Conservation (phyloP, 2,113 vertebrate genomes). For the Lepisosteus oculatus region DNA sequence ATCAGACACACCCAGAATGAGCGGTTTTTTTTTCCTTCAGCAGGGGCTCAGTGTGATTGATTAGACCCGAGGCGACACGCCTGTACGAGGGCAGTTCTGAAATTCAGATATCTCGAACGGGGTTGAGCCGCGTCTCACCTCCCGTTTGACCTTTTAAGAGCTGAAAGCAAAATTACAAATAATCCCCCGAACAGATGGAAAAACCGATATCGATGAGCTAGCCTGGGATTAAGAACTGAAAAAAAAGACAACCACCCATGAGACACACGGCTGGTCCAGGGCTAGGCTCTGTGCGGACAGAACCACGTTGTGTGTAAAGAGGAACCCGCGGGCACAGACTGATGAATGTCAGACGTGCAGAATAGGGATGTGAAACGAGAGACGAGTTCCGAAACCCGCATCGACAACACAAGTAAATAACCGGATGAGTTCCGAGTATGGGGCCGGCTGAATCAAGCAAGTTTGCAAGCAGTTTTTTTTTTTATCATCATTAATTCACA, state of each 20-base stretch:
- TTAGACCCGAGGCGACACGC: too few species aligned
- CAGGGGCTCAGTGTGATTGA: too few species aligned
- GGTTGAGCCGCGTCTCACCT: too few species aligned
- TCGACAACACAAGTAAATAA: not conserved
- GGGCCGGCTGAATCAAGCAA: too few species aligned
- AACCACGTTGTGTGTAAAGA: not conserved
- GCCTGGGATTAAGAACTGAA: not conserved
- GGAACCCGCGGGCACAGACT: too few species aligned
- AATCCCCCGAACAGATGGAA: not conserved
- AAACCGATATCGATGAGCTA: not conserved
- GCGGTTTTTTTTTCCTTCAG: too few species aligned
- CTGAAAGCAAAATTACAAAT: too few species aligned
- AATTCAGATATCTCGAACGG: too few species aligned
- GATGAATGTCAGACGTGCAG: not conserved
- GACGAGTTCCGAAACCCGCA: constrained; percentile 8
- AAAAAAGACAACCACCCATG: not conserved
- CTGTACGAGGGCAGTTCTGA: too few species aligned
- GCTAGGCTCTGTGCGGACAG: not conserved
- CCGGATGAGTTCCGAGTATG: not conserved
- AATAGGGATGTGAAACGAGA: constrained; percentile 17
- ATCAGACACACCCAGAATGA: too few species aligned
- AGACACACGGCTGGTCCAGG: too few species aligned
- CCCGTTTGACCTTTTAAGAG: too few species aligned
- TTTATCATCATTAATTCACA: constrained; percentile 2
- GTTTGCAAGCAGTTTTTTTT: not conserved